These are phyloP conservation scores for rat (Rattus norvegicus) DNA, from an alignment of 2,113 vertebrate genomes.

Conservation along the genomic window GRCr8 NC_086019.1:94003001-94003500, in stretches of 20 bases:
- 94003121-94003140: conserved; percentile 80
- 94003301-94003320: conserved; percentile 58
- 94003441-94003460: conserved; percentile 78
- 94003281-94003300: conserved; percentile 69
- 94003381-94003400: conserved; percentile 80
- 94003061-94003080: conserved; percentile 69
- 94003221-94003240: conserved; percentile 68
- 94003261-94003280: conserved; percentile 80
- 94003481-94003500: conserved; percentile 65
- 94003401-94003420: conserved; percentile 84
- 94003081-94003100: conserved; percentile 61
- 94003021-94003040: conserved; percentile 67
- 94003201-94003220: conserved; percentile 62
- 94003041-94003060: conserved; percentile 76
- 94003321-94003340: conserved; percentile 58
- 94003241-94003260: conserved; percentile 70
- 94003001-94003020: conserved; percentile 76
- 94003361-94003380: conserved; percentile 76
- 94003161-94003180: conserved; percentile 61
- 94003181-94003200: conserved; percentile 64
- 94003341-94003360: conserved; percentile 76
- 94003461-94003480: conserved; percentile 76
- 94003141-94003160: conserved; percentile 69
- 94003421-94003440: conserved; percentile 72
- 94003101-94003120: conserved; percentile 78